Evolutionary conservation across 2,113 vertebrate genomes (phyloP).

Genomic region (Nematolebias whitei): DNA sequence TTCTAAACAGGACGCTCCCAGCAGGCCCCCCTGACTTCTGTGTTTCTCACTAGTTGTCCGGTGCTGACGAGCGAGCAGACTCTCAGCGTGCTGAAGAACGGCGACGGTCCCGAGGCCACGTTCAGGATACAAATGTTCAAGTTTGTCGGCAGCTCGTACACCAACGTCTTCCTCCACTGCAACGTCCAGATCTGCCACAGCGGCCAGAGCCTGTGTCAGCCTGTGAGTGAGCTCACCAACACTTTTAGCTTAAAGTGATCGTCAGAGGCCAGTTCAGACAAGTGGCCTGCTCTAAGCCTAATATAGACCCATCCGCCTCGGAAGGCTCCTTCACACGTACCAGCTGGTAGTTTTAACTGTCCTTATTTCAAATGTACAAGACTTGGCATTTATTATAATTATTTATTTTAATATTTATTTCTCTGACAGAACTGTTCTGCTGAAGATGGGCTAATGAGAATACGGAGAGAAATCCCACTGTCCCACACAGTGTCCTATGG

Average conservation of each 20-base stretch:
- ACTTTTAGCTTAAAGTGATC: slow-evolving; percentile 26
- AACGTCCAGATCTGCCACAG: slow-evolving; percentile 82
- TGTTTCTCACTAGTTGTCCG: slow-evolving; percentile 65
- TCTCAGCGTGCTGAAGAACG: slow-evolving; percentile 72
- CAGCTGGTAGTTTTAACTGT: slow-evolving; percentile 7
- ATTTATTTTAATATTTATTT: slow-evolving; percentile 3
- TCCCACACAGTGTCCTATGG: slow-evolving; percentile 76
- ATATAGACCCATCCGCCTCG: slow-evolving; percentile 40
- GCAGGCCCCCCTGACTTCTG: slow-evolving; percentile 5
- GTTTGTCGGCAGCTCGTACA: slow-evolving; percentile 77
- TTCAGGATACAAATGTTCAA: slow-evolving; percentile 83
- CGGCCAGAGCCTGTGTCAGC: slow-evolving; percentile 67
- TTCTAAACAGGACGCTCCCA: neutral
- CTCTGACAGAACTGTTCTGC: slow-evolving; percentile 77
- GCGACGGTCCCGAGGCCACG: slow-evolving; percentile 72
- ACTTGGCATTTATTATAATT: neutral
- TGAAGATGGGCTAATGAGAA: slow-evolving; percentile 62
- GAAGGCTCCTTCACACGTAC: slow-evolving; percentile 5
- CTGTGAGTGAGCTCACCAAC: slow-evolving; percentile 58
- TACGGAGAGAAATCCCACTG: slow-evolving; percentile 66
- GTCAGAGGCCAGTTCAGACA: slow-evolving; percentile 53
- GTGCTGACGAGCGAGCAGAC: slow-evolving; percentile 72
- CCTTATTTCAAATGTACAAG: slow-evolving; percentile 19
- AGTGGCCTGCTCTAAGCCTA: slow-evolving; percentile 35
- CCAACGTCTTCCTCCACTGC: slow-evolving; percentile 77